phyloP scores from a whole-genome alignment of 2,113 vertebrate species.

The Nansenia antarctica region DNA sequence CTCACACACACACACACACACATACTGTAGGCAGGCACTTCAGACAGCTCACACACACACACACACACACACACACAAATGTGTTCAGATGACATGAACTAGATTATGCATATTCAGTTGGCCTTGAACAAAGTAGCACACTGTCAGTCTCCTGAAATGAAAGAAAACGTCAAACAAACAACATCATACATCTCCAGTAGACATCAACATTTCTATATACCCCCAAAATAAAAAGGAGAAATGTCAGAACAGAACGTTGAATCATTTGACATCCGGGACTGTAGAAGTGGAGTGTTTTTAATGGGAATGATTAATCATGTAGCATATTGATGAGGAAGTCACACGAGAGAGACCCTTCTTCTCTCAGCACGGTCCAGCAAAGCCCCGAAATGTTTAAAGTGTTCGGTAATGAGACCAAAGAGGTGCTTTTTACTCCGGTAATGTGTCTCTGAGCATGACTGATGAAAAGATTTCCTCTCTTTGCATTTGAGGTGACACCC shows the following conservation, averaged over 20 bases:
- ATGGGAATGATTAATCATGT: constrained; percentile 31
- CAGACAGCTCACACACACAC: constrained; percentile 1
- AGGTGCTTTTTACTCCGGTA: constrained; percentile 52
- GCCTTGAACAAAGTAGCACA: no score
- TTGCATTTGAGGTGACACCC: constrained; percentile 34
- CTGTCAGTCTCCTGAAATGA: not conserved
- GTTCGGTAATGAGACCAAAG: constrained; percentile 44
- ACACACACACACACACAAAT: constrained; percentile 7
- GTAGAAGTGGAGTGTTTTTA: constrained; percentile 13
- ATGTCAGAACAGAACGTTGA: not conserved
- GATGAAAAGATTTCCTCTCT: constrained; percentile 61
- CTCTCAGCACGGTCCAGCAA: constrained; percentile 18
- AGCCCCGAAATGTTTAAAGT: constrained; percentile 59
- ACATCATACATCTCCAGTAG: no score
- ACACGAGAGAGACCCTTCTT: constrained; percentile 2
- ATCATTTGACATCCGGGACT: not conserved
- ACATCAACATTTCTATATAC: no score
- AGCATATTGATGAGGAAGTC: constrained; percentile 8
- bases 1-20: not conserved
- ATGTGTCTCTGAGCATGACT: constrained; percentile 45
- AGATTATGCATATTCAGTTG: no score
- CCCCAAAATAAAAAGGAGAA: no score
- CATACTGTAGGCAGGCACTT: no score
- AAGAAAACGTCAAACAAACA: no score
- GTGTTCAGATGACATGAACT: no score